Conservation (phyloP, 2,888 invertebrate genomes). For the Pseudeuparius sepicola region DNA sequence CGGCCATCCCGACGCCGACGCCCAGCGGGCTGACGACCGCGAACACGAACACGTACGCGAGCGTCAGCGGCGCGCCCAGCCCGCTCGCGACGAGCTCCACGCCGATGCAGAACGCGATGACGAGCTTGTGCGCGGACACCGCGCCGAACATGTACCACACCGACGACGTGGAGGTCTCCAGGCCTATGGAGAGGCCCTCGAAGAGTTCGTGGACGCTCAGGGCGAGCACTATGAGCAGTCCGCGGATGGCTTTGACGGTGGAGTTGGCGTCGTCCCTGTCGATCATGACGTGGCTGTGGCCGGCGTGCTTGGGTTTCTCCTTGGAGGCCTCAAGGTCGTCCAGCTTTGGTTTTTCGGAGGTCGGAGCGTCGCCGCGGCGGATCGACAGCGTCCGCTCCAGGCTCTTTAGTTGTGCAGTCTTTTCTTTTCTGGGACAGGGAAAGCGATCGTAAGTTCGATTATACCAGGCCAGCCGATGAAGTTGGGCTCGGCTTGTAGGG, state of each 20-base stretch:
- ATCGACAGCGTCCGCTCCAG: slow-evolving; percentile 34
- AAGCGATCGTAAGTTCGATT: too few relatives aligned
- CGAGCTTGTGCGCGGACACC: slow-evolving; percentile 75
- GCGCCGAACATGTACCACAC: slow-evolving; percentile 78
- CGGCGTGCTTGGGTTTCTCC: slow-evolving; percentile 20
- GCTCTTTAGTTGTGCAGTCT: slow-evolving; percentile 19
- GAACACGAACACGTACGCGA: slow-evolving; percentile 64
- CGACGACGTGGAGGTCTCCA: slow-evolving; percentile 51
- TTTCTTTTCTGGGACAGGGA: slow-evolving; percentile 31
- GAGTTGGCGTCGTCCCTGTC: slow-evolving; percentile 27
- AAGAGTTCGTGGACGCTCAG: slow-evolving; percentile 79
- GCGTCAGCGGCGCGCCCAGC: slow-evolving; percentile 50
- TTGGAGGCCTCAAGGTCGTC: slow-evolving; percentile 6
- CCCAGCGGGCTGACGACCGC: slow-evolving; percentile 73
- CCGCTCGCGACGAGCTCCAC: slow-evolving; percentile 67
- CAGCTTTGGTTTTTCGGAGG: slow-evolving; percentile 10
- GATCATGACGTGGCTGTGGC: slow-evolving; percentile 30
- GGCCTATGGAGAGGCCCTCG: slow-evolving; percentile 74
- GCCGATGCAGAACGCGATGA: slow-evolving; percentile 81
- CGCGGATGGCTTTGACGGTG: slow-evolving; percentile 45
- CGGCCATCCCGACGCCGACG: slow-evolving; percentile 61
- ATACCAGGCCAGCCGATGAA: too few relatives aligned
- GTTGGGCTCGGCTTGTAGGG: too few relatives aligned
- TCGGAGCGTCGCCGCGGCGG: slow-evolving; percentile 24
- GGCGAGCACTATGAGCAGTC: slow-evolving; percentile 70